Conservation (phyloP, 2,797 vertebrate genomes). For the Danio choprae region DNA sequence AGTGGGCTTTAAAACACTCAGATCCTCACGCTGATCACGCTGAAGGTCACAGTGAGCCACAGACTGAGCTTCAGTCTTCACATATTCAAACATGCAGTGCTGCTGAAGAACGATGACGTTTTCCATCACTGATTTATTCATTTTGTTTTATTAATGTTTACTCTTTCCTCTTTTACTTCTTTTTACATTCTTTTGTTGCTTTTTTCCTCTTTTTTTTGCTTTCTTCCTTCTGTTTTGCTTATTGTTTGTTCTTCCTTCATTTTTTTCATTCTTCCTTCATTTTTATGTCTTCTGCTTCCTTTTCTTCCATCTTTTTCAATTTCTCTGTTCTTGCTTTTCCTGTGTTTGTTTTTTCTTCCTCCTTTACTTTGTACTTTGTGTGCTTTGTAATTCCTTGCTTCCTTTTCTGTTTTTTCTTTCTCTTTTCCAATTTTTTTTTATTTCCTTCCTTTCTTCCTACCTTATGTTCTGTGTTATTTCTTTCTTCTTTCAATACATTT, state of each 20-base stretch:
- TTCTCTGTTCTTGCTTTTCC: background rate
- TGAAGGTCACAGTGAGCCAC: constrained; percentile 14
- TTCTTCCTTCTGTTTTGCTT: too few relatives aligned
- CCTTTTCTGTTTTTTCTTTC: too few relatives aligned
- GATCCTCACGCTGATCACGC: background rate
- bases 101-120: background rate
- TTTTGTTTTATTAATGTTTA: too few relatives aligned
- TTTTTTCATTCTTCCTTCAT: background rate
- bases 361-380: background rate
- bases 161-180: background rate
- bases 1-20: constrained; percentile 21
- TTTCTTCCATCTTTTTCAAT: background rate
- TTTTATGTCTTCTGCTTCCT: background rate
- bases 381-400: background rate
- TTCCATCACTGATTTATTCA: too few relatives aligned
- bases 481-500: too few relatives aligned
- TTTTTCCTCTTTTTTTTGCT: background rate
- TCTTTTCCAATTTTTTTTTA: too few relatives aligned
- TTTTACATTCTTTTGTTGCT: background rate
- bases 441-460: too few relatives aligned
- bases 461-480: too few relatives aligned
- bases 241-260: background rate
- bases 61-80: constrained; percentile 2
- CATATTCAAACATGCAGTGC: background rate
- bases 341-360: background rate